Base-by-base conservation (phyloP, 2,113 vertebrate genomes). In the Erpornis zantholeuca region DNA sequence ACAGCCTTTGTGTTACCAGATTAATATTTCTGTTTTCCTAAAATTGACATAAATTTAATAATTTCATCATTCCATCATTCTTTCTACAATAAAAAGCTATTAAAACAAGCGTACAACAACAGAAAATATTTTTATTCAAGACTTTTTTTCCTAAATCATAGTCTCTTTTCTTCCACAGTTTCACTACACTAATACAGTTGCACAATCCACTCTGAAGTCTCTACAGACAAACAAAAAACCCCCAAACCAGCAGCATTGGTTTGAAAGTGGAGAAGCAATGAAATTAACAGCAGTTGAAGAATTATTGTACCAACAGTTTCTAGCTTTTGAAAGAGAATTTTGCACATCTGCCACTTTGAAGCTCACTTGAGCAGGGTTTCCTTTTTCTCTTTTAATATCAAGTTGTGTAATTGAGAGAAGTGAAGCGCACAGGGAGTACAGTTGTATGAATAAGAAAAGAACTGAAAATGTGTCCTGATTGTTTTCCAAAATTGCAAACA, bases 361-460 rank as follows among this genome's bases (percentile, higher is more conserved):
- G 36, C 87, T 96, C 94, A 92, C 95, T 97, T 89, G 93, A 95
- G 68, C 15, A 6, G 75, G 71, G 56, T 75, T 94, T 91, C 79
- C 77, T 90, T 96, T 91, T 86, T 90, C 71, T 75, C 91, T 86
- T 57, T 76, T 71, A 64, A 69, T 90, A 93, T 90, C 78, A 96
- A 97, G 79, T 94, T 95, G 85, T 93, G 84, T 88, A 97, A 97
- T 95, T 96, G 96, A 97, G 86, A 94, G 82, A 97, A 96, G 54
- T 53, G 59, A 96, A 96, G 96, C 79, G 50, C 82, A 85, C 52
- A 72, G 81, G 88, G 72, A 90, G 73, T 90, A 93, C 71, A 91
- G 84, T 86, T 92, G 71, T 80, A 86, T 64, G 54, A 97, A 96
- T 97, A 97, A 97, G 80, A 92, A 96, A 97, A 96, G 88, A 94